Conservation (phyloP, 1,140 invertebrate genomes). For the Philotrypesis tridentata region DNA sequence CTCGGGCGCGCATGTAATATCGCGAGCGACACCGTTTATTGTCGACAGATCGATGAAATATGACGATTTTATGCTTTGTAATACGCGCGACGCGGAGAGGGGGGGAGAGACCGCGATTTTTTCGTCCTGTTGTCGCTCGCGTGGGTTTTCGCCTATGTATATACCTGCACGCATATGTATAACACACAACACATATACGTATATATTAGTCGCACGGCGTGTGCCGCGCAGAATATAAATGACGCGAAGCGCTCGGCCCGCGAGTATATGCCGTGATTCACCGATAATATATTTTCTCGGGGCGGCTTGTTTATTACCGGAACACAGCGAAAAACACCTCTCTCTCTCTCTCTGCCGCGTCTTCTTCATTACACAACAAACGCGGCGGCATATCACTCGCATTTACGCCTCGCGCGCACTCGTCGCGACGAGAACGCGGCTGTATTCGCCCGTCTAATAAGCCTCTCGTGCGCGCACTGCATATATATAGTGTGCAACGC, state of each 20-base stretch:
- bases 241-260: slow-evolving; percentile 1
- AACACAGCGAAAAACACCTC: not conserved
- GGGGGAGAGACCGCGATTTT: not conserved
- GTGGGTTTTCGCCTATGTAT: not conserved
- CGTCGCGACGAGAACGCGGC: too few species aligned
- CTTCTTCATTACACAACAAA: too few species aligned
- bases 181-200: too few species aligned
- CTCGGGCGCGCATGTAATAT: slow-evolving; percentile 19
- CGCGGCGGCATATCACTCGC: too few species aligned
- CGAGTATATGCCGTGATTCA: slow-evolving; percentile 30
- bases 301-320: not conserved
- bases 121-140: not conserved
- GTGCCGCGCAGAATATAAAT: slow-evolving; percentile 8
- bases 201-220: not conserved
- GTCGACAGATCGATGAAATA: slow-evolving; percentile 42
- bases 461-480: too few species aligned
- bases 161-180: too few species aligned
- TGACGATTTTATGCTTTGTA: slow-evolving; percentile 42
- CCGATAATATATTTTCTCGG: not conserved
- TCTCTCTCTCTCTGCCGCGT: not conserved
- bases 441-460: too few species aligned
- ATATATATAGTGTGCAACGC: too few species aligned
- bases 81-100: not conserved
- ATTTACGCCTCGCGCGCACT: too few species aligned
- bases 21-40: slow-evolving; percentile 4